phyloP scores from a whole-genome alignment of 1,140 invertebrate genomes.

The Macrobrachium nipponense region DNA sequence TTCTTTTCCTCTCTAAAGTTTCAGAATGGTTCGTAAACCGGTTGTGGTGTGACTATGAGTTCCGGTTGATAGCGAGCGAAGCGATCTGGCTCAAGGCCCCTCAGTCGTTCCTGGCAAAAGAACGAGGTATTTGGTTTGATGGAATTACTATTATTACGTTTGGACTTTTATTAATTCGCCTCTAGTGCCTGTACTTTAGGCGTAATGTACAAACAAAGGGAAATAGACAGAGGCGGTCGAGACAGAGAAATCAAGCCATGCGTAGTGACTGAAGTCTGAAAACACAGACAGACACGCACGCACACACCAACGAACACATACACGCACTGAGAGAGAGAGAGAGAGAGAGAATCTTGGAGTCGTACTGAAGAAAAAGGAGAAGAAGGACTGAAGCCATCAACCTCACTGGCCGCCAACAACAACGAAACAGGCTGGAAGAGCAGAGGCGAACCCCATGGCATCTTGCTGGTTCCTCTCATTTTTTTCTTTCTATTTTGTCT shows the following conservation, averaged over 20 bases:
- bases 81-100: neutral
- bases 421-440: too few species aligned
- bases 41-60: slow-evolving; percentile 16
- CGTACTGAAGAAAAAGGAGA: too few species aligned
- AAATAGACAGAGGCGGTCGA: neutral
- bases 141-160: slow-evolving; percentile 31
- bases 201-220: neutral
- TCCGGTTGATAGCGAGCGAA: slow-evolving; percentile 38
- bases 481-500: neutral
- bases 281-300: slow-evolving; percentile 1
- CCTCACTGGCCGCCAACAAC: neutral
- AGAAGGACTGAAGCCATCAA: neutral
- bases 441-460: too few species aligned
- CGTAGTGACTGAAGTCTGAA: neutral
- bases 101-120: slow-evolving; percentile 9
- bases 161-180: slow-evolving; percentile 18
- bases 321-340: neutral
- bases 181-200: slow-evolving; percentile 3
- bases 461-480: neutral
- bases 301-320: slow-evolving; percentile 5
- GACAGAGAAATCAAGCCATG: neutral
- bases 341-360: neutral
- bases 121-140: slow-evolving; percentile 40
- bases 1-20: neutral
- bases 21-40: slow-evolving; percentile 9